phyloP scores from a whole-genome alignment of 2,888 invertebrate genomes.

The Epistrophe grossulariae region DNA sequence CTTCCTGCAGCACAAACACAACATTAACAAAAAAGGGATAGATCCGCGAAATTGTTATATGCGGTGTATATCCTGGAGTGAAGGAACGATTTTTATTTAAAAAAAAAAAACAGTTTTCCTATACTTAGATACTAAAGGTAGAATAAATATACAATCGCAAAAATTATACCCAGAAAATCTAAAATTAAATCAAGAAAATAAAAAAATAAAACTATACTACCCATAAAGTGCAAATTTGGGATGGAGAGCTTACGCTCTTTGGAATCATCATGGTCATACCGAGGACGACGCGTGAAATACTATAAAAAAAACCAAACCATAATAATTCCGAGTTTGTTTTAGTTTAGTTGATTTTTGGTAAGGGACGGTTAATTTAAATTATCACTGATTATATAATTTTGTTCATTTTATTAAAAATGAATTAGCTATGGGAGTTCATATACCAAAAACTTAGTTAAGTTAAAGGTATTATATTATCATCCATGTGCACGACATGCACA shows the following conservation, averaged over 20 bases:
- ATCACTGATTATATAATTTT: too few relatives aligned
- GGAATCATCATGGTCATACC: too few relatives aligned
- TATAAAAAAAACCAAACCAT: too few relatives aligned
- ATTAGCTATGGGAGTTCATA: too few relatives aligned
- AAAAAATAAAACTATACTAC: not conserved
- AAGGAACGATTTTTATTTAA: constrained; percentile 6
- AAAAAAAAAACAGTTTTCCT: not conserved
- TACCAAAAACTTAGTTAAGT: too few relatives aligned
- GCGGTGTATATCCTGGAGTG: constrained; percentile 38
- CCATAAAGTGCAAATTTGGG: not conserved
- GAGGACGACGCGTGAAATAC: not conserved
- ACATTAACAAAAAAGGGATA: constrained; percentile 5
- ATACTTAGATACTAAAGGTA: too few relatives aligned
- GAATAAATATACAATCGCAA: not conserved
- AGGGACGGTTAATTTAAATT: too few relatives aligned
- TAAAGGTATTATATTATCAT: too few relatives aligned
- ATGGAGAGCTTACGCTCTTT: not conserved
- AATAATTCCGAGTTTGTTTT: too few relatives aligned
- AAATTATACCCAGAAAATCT: not conserved
- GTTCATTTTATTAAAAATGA: too few relatives aligned
- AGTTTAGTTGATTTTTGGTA: too few relatives aligned
- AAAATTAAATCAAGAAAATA: not conserved
- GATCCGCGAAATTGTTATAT: constrained; percentile 36
- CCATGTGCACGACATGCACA: too few relatives aligned
- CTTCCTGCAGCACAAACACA: not conserved